Conservation (phyloP, 2,113 vertebrate species). For the Willisornis vidua region DNA sequence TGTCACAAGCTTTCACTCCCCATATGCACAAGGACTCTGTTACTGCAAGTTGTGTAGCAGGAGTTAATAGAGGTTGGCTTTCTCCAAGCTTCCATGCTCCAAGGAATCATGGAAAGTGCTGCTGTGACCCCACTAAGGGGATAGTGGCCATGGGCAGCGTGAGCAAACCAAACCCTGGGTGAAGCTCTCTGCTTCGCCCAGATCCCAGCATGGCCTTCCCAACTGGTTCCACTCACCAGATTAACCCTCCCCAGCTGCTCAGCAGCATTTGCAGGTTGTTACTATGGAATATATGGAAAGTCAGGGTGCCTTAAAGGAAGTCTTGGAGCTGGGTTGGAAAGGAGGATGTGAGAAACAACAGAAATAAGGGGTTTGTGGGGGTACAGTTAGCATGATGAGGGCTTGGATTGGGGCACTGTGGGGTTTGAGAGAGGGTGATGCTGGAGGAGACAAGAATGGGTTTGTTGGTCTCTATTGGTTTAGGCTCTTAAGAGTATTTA, state of each 20-base stretch:
- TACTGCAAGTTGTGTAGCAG: not conserved
- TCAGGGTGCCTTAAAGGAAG: not conserved
- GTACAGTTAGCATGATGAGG: no score
- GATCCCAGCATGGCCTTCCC: accelerated
- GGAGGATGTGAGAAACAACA: not conserved
- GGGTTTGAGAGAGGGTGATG: not conserved
- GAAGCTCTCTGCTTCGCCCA: not conserved
- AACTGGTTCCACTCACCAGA: not conserved
- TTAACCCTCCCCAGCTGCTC: not conserved
- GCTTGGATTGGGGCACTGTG: not conserved
- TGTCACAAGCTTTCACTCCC: not conserved
- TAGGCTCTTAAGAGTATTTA: not conserved
- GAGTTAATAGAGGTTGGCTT: not conserved
- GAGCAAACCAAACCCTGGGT: not conserved
- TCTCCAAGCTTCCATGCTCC: not conserved
- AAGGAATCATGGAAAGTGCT: not conserved
- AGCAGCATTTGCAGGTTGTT: not conserved
- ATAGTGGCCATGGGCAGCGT: not conserved
- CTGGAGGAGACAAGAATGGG: not conserved
- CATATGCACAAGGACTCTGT: accelerated
- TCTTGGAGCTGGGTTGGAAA: not conserved
- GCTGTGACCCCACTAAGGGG: not conserved
- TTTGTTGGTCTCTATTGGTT: not conserved
- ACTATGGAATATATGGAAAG: not conserved
- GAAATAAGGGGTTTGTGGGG: not conserved